Evolutionary conservation across 2,113 vertebrate genomes (phyloP).

Genomic region (Mixornis gularis): DNA sequence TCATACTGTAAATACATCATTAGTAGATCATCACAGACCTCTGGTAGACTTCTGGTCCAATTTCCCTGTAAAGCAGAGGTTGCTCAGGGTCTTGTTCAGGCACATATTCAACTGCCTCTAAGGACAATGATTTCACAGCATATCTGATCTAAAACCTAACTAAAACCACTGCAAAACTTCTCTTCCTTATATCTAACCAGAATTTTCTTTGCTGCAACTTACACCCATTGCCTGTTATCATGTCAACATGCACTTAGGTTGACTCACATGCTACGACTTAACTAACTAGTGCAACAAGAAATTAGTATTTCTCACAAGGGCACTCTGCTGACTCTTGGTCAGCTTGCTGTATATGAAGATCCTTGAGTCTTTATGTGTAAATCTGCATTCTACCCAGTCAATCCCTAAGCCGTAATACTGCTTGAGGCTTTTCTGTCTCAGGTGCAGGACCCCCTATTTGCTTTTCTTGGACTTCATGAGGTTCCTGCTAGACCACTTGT

Average conservation of each 20-base stretch:
- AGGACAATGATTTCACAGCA: not conserved
- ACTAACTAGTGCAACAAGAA: not conserved
- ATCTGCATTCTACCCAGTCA: not conserved
- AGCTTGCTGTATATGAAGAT: not conserved
- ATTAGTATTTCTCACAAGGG: not conserved
- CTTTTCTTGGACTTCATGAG: not conserved
- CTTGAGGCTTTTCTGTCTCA: not conserved
- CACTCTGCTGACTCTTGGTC: not conserved
- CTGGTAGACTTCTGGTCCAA: not conserved
- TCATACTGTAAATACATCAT: not conserved
- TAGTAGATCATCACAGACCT: not conserved
- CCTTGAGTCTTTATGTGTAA: not conserved
- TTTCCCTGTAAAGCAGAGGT: not conserved
- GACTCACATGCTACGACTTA: not conserved
- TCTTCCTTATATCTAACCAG: not conserved
- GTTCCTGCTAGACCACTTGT: not conserved
- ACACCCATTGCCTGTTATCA: not conserved
- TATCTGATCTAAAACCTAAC: not conserved
- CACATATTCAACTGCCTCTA: fast-evolving
- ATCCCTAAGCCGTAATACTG: not conserved
- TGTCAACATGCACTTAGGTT: not conserved
- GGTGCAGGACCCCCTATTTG: not conserved
- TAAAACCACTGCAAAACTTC: not conserved
- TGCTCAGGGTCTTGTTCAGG: not conserved
- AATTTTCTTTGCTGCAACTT: not conserved